phyloP scores from a whole-genome alignment of 2,888 invertebrate species.

The Zaprionus obscuricornis region DNA sequence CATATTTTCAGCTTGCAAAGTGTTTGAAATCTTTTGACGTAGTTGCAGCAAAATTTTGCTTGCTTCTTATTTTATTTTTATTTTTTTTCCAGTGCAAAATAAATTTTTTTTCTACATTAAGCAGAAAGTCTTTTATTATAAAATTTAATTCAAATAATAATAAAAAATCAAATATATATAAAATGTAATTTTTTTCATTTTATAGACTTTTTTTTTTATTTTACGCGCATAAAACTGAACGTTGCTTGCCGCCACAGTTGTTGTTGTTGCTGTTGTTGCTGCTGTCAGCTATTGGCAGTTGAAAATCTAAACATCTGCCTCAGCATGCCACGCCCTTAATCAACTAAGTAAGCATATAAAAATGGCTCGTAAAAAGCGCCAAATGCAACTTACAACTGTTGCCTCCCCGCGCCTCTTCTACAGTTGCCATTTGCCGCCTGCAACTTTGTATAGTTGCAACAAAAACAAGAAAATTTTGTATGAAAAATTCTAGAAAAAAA shows the following conservation, averaged over 20 bases:
- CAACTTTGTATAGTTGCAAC: constrained; percentile 56
- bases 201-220: constrained; percentile 12
- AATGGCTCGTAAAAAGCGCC: constrained; percentile 69
- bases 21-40: no score
- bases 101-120: no score
- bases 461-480: constrained; percentile 27
- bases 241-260: constrained; percentile 36
- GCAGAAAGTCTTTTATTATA: no score
- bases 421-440: constrained; percentile 48
- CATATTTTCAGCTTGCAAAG: no score
- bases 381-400: constrained; percentile 62
- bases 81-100: no score
- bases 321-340: constrained; percentile 71
- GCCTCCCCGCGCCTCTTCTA: no score
- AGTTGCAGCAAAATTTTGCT: no score
- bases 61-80: no score
- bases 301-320: constrained; percentile 67
- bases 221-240: constrained; percentile 48
- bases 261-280: constrained; percentile 9
- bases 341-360: constrained; percentile 78
- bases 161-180: no score
- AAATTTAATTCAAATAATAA: no score
- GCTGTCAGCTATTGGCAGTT: not conserved
- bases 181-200: no score
- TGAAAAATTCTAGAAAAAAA: constrained; percentile 15